These are phyloP conservation scores for Nycteola revayana DNA, from an alignment of 2,888 invertebrate species.

Conservation along the genomic window DNA sequence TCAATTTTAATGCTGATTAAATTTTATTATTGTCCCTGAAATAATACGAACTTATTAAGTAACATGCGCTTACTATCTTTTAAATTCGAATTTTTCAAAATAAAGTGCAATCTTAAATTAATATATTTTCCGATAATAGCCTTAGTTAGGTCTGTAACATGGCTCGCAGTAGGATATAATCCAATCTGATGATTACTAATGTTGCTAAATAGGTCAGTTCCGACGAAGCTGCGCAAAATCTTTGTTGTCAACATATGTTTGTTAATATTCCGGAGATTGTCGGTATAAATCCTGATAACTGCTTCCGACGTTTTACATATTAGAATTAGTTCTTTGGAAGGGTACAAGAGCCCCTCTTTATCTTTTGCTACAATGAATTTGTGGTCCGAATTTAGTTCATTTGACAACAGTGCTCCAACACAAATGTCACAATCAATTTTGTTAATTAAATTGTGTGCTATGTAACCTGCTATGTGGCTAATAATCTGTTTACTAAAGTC, in stretches of 20 bases:
- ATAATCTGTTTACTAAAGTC: conserved; percentile 4
- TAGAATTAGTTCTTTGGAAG: conserved; percentile 1
- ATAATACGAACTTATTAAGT: conserved; percentile 5
- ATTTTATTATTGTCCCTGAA: conserved; percentile 4
- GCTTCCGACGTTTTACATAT: no score
- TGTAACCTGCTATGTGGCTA: conserved; percentile 3
- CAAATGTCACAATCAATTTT: no score
- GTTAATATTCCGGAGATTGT: background rate
- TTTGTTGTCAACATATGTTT: conserved; percentile 3
- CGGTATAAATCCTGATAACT: no score
- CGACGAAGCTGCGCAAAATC: conserved; percentile 3
- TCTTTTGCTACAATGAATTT: conserved; percentile 3
- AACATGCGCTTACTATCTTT: conserved; percentile 4
- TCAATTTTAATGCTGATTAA: background rate
- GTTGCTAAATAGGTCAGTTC: conserved; percentile 1
- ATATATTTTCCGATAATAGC: conserved; percentile 6
- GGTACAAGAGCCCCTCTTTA: no score
- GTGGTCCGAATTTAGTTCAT: conserved; percentile 2
- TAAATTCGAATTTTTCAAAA: conserved; percentile 3
- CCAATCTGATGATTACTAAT: conserved; percentile 3
- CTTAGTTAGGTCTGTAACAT: conserved; percentile 3
- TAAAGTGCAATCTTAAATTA: conserved; percentile 5
- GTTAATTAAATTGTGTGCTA: conserved; percentile 1
- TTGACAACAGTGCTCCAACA: no score
- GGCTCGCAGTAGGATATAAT: conserved; percentile 4